Base-by-base conservation (phyloP, 92 coral and sea anemone genomes). In the Scolanthus callimorphus region DNA sequence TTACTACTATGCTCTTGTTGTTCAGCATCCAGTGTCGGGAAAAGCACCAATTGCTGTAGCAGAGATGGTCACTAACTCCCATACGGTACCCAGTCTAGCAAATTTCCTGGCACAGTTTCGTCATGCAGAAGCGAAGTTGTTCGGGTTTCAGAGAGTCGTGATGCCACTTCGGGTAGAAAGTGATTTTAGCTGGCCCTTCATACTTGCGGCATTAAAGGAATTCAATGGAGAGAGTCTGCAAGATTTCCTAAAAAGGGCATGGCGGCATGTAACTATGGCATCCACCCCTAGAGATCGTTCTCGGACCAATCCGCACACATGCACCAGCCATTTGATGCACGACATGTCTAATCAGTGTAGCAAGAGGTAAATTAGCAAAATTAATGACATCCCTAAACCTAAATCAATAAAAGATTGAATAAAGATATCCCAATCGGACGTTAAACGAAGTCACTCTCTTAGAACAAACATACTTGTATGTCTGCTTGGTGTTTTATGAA, bases 21-120 rank as follows among this genome's bases (percentile, higher is more conserved):
- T 73, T 23, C 71, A 69, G 11, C 69, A 67, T 29, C 76, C 83
- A 2, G 37, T 52, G 17, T 22, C 27, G 13, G 56, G 60, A 8
- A 39, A 76, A 27, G 63, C 83, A 17, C 70, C 62, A 24, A 45
- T 76, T 2, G 69, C 70, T 3, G 83, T 76, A 1, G 83, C 70
- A 2, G 76, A 76, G 52, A 76, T 76, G 70, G 44, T 76, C 2
- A 67, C 82, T 0, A 76, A 59, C 26, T 55, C 63, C 58, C 76
- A 76, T 22, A 57, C 53, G 8, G 30, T 31, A 1, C 49, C 56
- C 0, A 72, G 53, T 15, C 27, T 72, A 4, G 41, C 68, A 1
- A 12, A 38, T 21, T 67, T 67, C 38, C 30, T 76, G 13, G 49
- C 68, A 11, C 38, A 41, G 38, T 68, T 68, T 34, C 30, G 62